phyloP scores from a whole-genome alignment of 2,797 vertebrate species.

The Potorous gilbertii region DNA sequence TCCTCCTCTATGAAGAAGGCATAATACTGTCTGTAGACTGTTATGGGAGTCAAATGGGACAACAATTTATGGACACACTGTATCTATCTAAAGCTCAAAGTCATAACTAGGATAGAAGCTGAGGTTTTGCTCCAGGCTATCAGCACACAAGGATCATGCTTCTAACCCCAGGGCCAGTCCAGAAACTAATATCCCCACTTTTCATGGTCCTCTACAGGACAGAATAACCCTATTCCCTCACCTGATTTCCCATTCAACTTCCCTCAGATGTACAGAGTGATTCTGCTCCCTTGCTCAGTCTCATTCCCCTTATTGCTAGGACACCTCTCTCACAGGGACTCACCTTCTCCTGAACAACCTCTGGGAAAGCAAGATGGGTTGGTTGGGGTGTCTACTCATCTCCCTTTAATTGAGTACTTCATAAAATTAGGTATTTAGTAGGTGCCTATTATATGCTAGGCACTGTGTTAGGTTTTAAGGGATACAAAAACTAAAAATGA shows the following conservation, averaged over 20 bases:
- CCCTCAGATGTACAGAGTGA: not conserved
- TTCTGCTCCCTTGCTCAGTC: not conserved
- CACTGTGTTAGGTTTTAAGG: not conserved
- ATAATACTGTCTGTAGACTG: not conserved
- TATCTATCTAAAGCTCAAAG: not conserved
- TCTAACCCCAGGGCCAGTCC: not conserved
- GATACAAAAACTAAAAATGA: not conserved
- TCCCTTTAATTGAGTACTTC: not conserved
- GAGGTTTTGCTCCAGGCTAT: not conserved
- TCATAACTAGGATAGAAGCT: not conserved
- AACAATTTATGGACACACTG: not conserved
- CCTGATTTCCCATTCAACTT: not conserved
- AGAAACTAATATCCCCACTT: not conserved
- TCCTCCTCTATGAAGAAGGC: not conserved
- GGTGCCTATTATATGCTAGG: not conserved
- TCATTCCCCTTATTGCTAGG: not conserved
- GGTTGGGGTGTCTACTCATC: not conserved
- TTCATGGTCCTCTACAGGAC: not conserved
- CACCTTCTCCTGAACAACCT: not conserved
- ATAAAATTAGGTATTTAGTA: not conserved
- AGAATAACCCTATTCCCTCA: not conserved
- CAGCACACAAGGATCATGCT: not conserved
- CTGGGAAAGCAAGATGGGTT: not conserved
- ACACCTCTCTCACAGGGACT: too few species aligned
- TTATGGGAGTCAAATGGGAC: not conserved